Evolutionary conservation across 2,113 vertebrate species (phyloP), one percentile per base, ranked within the genome.

Genomic region (Copsychus sechellarum): DNA sequence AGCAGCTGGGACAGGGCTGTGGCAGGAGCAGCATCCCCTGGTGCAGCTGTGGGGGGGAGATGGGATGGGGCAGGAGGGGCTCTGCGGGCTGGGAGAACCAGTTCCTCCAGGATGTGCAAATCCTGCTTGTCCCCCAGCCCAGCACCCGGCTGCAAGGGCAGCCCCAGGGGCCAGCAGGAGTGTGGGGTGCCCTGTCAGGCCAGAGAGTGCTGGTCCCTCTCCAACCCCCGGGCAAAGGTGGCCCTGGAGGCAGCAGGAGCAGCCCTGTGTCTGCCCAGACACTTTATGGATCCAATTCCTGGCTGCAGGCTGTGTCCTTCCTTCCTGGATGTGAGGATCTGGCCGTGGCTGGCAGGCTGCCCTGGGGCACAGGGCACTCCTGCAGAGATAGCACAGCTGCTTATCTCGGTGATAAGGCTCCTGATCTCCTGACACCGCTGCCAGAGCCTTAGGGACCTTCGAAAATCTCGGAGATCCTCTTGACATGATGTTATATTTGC

Each of bases 191-290:
- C 11, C 29, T 21, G 9, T 19, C 33, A 48, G 48, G 13, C 40
- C 48, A 18, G 3, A 19, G n/a, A 42, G 43, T 9, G 24, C n/a
- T 0, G 7, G 14, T 19, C 12, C 47, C 42, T 79, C 53, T 70
- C 48, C 42, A 29, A 9, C 3, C 13, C 36, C 29, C 0, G 1
- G 19, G 43, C 2, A 11, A 36, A 38, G 53, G 8, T 29, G 47
- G 31, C 64, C 16, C 61, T 22, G 77, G 28, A 53, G 42, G 47
- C 60, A n/a, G 50, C n/a, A 38, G 33, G 23, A 7, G 4, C 60
- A 61, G 54, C 40, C 28, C 48, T 50, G 51, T 19, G 2, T 17
- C 61, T 19, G 23, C n/a, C 18, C 36, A 43, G 69, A 6, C 4
- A 1, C 20, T 34, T 31, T 1, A 9, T 34, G 17, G 69, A 26